Percentiles rank a stretch among this genome's conserved stretches.
These are phyloP conservation scores for Sinocyclocheilus grahami DNA, from an alignment of 2,113 vertebrate genomes.

Conservation along the genomic window DNA sequence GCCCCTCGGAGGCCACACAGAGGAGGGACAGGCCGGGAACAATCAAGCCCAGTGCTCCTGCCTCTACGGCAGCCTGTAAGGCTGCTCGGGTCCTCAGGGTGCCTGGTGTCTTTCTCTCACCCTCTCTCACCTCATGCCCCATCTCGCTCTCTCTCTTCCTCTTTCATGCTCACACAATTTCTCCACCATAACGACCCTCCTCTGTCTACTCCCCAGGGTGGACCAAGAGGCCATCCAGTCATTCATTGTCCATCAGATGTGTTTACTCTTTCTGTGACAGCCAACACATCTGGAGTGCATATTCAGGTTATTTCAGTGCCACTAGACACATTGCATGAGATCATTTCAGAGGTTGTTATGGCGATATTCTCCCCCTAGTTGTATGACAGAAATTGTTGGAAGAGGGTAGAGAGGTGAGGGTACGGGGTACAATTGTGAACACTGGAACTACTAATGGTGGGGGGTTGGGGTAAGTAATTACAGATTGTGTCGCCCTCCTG, in stretches of 20 bases:
- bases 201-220: slow-evolving; percentile 79
- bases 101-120: slow-evolving; percentile 45
- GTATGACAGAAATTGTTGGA: slow-evolving; percentile 97
- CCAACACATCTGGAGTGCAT: slow-evolving; percentile 99
- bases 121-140: slow-evolving; percentile 55
- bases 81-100: slow-evolving; percentile 44
- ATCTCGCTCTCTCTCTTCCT: slow-evolving; percentile 54
- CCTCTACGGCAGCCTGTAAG: slow-evolving; percentile 25
- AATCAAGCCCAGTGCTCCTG: slow-evolving; percentile 36
- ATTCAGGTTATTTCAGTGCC: slow-evolving; percentile 96
- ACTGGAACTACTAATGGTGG: slow-evolving; percentile 47
- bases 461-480: slow-evolving; percentile 77
- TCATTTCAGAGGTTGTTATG: slow-evolving; percentile 94
- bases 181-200: slow-evolving; percentile 60
- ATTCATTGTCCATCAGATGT: slow-evolving; percentile 97
- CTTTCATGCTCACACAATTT: slow-evolving; percentile 63
- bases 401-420: slow-evolving; percentile 59
- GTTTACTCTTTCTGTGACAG: slow-evolving; percentile 99
- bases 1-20: slow-evolving; percentile 89
- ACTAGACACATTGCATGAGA: slow-evolving; percentile 95
- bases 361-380: slow-evolving; percentile 94
- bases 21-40: slow-evolving; percentile 89
- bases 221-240: slow-evolving; percentile 89
- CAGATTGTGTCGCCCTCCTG: slow-evolving; percentile 79
- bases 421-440: slow-evolving; percentile 81